Conservation (phyloP, 2,113 vertebrate genomes). For the Naja naja region DNA sequence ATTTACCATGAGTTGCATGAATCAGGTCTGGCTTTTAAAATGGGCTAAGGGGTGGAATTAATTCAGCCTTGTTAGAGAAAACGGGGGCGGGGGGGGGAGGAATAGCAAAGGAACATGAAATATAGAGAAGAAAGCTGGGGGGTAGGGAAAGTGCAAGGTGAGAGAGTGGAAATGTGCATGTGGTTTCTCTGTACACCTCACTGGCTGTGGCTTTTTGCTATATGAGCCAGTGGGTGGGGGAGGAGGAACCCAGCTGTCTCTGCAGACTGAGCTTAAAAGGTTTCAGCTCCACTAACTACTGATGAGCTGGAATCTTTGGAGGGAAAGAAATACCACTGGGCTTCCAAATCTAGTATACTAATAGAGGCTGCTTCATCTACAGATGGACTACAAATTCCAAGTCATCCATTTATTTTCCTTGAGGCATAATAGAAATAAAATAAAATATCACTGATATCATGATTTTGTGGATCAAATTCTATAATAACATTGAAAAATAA, state of each 20-base stretch:
- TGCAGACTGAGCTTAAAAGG: background rate
- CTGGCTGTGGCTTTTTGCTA: background rate
- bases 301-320: background rate
- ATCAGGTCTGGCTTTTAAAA: background rate
- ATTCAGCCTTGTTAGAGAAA: background rate
- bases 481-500: background rate
- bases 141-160: background rate
- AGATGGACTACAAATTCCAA: background rate
- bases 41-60: background rate
- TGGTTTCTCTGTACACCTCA: background rate
- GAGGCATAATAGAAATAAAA: background rate
- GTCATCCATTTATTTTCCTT: background rate
- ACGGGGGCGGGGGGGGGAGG: background rate
- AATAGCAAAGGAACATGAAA: background rate
- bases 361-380: background rate
- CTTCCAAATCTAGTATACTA: background rate
- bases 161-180: background rate
- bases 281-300: conserved; percentile 8
- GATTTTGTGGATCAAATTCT: background rate
- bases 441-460: background rate
- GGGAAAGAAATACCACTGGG: background rate
- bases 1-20: background rate
- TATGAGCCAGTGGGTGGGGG: background rate
- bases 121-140: background rate
- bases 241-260: background rate